Conservation (phyloP, 2,797 vertebrate species). For the Sebastes hubbsi region DNA sequence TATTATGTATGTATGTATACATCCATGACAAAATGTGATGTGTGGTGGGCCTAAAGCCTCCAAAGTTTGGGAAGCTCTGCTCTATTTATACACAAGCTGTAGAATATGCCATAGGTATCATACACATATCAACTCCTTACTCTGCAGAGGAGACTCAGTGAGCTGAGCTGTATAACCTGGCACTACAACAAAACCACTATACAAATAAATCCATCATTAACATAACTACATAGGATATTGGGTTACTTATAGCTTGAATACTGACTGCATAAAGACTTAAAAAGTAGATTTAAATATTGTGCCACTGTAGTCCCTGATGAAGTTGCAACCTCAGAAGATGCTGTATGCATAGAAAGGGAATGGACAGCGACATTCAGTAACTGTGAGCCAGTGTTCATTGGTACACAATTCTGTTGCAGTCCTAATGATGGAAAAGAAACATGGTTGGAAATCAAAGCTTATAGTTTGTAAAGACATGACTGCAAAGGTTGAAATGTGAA, state of each 20-base stretch:
- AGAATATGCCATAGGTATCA: not conserved
- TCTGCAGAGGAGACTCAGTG: not conserved
- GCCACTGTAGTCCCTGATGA: not conserved
- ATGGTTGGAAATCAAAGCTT: not conserved
- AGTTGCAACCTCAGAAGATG: not conserved
- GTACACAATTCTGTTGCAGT: not conserved
- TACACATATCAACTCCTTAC: not conserved
- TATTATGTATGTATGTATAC: not conserved
- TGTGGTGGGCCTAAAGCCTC: not conserved
- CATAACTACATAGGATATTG: not conserved
- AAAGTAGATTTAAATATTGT: not conserved
- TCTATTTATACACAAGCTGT: not conserved
- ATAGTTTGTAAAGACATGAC: not conserved
- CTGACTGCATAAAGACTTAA: not conserved
- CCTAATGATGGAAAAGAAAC: not conserved
- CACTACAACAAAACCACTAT: not conserved
- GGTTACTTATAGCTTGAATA: not conserved
- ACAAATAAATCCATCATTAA: not conserved
- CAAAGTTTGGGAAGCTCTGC: not conserved
- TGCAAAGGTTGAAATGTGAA: slow-evolving; percentile 11
- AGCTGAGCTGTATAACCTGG: not conserved
- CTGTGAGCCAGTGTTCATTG: not conserved
- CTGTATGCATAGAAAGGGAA: not conserved
- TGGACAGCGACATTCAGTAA: not conserved
- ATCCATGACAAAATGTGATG: not conserved